These are phyloP conservation scores for Brachionus koreanus DNA, from an alignment of 1,140 invertebrate genomes.

Conservation along the genomic window DNA sequence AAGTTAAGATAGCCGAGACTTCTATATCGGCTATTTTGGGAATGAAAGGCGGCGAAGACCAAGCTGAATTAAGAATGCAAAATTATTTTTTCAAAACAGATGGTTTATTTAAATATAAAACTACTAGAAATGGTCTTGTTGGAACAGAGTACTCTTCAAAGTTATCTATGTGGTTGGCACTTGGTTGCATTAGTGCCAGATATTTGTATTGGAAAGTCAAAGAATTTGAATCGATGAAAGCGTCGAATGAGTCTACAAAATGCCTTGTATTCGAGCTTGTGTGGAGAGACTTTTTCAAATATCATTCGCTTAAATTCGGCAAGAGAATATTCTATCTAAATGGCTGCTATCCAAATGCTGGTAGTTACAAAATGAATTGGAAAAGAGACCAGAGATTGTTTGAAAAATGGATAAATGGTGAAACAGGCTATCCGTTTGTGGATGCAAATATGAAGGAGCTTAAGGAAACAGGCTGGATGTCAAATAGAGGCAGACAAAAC, in stretches of 20 bases:
- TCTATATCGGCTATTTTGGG: slow-evolving; percentile 46
- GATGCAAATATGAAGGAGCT: slow-evolving; percentile 61
- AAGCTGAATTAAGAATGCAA: slow-evolving; percentile 51
- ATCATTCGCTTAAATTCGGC: slow-evolving; percentile 57
- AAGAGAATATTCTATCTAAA: slow-evolving; percentile 53
- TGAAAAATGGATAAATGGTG: slow-evolving; percentile 55
- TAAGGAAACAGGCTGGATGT: slow-evolving; percentile 59
- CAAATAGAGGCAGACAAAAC: slow-evolving; percentile 59
- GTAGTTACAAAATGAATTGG: slow-evolving; percentile 52
- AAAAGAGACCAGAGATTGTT: slow-evolving; percentile 52
- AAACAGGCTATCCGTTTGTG: slow-evolving; percentile 59
- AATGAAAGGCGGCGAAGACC: slow-evolving; percentile 54
- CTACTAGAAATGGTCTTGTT: slow-evolving; percentile 57
- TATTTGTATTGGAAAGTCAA: slow-evolving; percentile 56
- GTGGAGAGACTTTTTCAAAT: slow-evolving; percentile 60
- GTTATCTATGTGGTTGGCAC: slow-evolving; percentile 56
- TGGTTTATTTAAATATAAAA: slow-evolving; percentile 56
- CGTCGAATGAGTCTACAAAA: slow-evolving; percentile 57
- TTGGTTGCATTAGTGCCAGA: slow-evolving; percentile 56
- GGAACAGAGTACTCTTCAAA: slow-evolving; percentile 59
- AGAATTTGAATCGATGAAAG: slow-evolving; percentile 52
- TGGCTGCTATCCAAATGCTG: slow-evolving; percentile 49
- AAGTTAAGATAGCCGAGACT: background rate
- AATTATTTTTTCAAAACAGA: slow-evolving; percentile 56
- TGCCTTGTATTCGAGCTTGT: slow-evolving; percentile 59